phyloP scores from a whole-genome alignment of 2,888 invertebrate genomes.

The Drosophila birchii region DNA sequence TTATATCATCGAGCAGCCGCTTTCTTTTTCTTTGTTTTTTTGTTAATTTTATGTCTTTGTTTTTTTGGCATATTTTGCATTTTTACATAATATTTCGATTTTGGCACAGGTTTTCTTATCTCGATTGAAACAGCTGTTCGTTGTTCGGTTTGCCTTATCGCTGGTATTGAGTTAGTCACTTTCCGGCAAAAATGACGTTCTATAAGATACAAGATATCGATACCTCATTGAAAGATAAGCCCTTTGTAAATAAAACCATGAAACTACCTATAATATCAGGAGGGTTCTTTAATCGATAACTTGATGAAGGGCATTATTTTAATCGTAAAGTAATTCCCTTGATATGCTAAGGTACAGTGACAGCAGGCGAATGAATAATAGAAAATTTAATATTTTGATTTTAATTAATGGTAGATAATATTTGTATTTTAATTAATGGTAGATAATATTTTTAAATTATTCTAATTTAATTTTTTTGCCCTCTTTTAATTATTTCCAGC shows the following conservation, averaged over 20 bases:
- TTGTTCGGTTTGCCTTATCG: slow-evolving; percentile 56
- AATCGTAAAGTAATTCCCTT: background rate
- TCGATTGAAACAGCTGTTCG: slow-evolving; percentile 47
- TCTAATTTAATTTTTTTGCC: background rate
- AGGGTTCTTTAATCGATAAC: slow-evolving; percentile 3
- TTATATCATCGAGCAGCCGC: slow-evolving; percentile 70
- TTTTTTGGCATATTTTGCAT: slow-evolving; percentile 66
- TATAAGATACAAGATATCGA: slow-evolving; percentile 20
- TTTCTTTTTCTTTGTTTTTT: slow-evolving; percentile 61
- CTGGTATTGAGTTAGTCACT: slow-evolving; percentile 23
- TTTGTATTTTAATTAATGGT: background rate
- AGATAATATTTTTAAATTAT: background rate
- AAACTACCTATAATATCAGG: background rate
- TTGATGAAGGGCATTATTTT: background rate
- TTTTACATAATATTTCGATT: slow-evolving; percentile 58
- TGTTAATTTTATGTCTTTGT: slow-evolving; percentile 26
- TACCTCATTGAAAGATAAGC: background rate
- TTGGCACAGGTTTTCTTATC: slow-evolving; percentile 33
- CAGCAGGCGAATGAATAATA: background rate
- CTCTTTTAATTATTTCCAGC: background rate
- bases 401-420: background rate
- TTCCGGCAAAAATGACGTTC: slow-evolving; percentile 58
- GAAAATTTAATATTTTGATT: background rate
- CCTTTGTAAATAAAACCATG: slow-evolving; percentile 3
- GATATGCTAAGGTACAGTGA: background rate